A percentile compares a stretch with the other conserved stretches of the same genome.
These are phyloP conservation scores for Atta cephalotes DNA, from an alignment of 1,140 invertebrate species.

Conservation along the genomic window DNA sequence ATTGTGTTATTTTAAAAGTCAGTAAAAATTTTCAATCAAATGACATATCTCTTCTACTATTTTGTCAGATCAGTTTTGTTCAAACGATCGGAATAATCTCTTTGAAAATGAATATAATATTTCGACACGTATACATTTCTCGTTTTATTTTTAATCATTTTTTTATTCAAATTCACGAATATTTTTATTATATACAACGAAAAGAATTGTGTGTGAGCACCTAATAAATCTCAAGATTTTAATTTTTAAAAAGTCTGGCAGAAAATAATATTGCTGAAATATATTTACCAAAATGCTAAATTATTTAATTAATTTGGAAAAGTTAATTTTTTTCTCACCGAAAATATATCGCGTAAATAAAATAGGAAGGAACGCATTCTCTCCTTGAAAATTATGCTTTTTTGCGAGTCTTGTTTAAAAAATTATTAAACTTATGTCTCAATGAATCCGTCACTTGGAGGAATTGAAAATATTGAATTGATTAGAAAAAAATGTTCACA, in stretches of 20 bases:
- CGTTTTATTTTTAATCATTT: constrained; percentile 14
- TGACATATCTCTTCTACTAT: background rate
- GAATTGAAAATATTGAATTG: background rate
- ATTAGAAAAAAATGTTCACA: constrained; percentile 23
- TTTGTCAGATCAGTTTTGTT: background rate
- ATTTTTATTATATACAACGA: background rate
- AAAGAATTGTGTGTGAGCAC: background rate
- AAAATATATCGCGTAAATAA: constrained; percentile 16
- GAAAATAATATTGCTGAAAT: background rate
- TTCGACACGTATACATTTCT: background rate
- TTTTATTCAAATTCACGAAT: background rate
- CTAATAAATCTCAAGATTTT: background rate
- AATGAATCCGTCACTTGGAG: background rate
- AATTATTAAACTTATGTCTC: background rate
- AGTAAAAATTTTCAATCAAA: background rate
- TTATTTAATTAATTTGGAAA: background rate
- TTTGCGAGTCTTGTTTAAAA: background rate
- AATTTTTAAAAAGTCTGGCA: background rate
- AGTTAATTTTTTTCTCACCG: background rate
- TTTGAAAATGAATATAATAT: background rate
- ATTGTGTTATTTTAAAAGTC: background rate
- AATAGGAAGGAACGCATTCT: background rate
- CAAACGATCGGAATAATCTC: background rate
- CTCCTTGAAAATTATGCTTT: background rate
- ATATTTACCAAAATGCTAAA: background rate